These are phyloP conservation scores for Strigamia crassipes DNA, from an alignment of 2,888 invertebrate species.

Conservation along the genomic window DNA sequence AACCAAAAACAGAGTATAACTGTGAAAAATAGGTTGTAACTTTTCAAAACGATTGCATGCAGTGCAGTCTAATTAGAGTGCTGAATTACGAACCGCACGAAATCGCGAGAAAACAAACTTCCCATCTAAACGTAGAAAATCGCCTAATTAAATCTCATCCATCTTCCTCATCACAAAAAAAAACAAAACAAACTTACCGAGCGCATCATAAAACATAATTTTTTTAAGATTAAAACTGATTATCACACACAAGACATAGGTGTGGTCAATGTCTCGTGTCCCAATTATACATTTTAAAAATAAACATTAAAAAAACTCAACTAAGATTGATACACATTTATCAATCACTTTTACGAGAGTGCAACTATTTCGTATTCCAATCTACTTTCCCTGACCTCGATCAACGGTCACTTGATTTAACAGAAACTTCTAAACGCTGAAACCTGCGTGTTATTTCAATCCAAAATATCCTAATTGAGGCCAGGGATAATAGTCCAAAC, in stretches of 20 bases:
- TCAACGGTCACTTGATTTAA: not conserved
- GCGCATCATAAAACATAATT: too few species aligned
- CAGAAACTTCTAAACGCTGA: not conserved
- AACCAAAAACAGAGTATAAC: not conserved
- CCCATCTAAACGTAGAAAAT: not conserved
- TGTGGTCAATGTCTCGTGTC: not conserved
- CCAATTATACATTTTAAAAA: not conserved
- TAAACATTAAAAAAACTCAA: not conserved
- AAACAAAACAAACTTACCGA: not conserved
- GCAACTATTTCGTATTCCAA: not conserved
- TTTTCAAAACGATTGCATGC: not conserved
- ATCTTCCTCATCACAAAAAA: not conserved
- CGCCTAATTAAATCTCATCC: not conserved
- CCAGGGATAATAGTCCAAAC: conserved; percentile 7
- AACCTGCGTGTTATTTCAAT: not conserved
- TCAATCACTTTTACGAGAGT: not conserved
- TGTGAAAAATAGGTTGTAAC: conserved; percentile 16
- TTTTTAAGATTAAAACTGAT: not conserved
- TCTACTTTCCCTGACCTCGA: not conserved
- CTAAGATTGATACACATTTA: not conserved
- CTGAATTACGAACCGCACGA: not conserved
- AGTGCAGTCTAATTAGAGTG: not conserved
- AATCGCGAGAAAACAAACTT: not conserved
- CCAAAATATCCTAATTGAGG: not conserved
- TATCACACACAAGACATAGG: not conserved